Evolutionary conservation across 2,888 invertebrate species (phyloP).

Genomic region (Tetranychus piercei): DNA sequence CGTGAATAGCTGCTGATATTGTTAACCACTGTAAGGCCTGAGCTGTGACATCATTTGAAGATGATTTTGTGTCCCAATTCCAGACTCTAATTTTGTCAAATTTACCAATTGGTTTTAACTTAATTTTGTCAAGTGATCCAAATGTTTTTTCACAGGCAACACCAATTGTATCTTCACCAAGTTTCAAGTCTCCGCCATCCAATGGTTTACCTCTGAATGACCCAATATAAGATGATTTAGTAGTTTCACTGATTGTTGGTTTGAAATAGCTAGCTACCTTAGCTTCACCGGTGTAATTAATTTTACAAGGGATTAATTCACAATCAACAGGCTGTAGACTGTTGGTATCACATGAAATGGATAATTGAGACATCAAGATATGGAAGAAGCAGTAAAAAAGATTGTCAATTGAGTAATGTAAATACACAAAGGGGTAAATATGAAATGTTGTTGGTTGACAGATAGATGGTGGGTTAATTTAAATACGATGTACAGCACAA

Average conservation of each 20-base stretch:
- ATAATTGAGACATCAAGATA: not conserved
- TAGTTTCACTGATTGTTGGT: slow-evolving; percentile 14
- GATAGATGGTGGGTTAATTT: no score
- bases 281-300: slow-evolving; percentile 12
- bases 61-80: slow-evolving; percentile 19
- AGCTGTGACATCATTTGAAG: slow-evolving; percentile 11
- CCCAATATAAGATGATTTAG: not conserved
- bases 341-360: not conserved
- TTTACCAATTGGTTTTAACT: not conserved
- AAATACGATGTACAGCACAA: no score
- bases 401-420: not conserved
- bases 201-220: slow-evolving; percentile 20
- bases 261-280: slow-evolving; percentile 15
- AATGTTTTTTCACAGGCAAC: slow-evolving; percentile 1
- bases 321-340: slow-evolving; percentile 4
- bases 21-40: slow-evolving; percentile 17
- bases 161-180: slow-evolving; percentile 13
- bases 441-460: no score
- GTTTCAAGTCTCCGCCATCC: slow-evolving; percentile 9
- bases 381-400: not conserved
- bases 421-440: no score
- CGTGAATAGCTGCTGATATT: slow-evolving; percentile 18
- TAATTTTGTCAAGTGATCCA: not conserved
- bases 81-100: slow-evolving; percentile 16
- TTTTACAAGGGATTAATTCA: slow-evolving; percentile 18